Evolutionary conservation across 2,888 invertebrate species (phyloP), one percentile per base, ranked within the genome.

Genomic region (Drosophila hamatofila): DNA sequence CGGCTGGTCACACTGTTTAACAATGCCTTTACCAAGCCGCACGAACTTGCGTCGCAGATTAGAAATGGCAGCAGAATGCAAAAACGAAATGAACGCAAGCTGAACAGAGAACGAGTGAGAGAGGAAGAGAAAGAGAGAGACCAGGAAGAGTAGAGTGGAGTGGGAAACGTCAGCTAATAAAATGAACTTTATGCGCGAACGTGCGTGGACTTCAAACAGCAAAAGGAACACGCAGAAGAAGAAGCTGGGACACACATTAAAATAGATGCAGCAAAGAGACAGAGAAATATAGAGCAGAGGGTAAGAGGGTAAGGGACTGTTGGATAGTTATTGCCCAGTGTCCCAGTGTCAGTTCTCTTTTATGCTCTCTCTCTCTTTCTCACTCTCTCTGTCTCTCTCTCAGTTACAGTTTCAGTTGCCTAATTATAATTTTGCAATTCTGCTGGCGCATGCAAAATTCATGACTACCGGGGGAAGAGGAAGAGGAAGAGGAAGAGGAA

Each of bases 371-470:
- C 41, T 11, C 21, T 12, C 37, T n/a, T 1, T 11, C 21, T 2
- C 21, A 12, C 30, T 12, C 18, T 7, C 23, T 12, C 37, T n/a
- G 1, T 14, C 21, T 16, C 33, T 27, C 41, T n/a, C 21, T 62
- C 54, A 60, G 62, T 62, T 61, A 49, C 63, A 58, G 70, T 60
- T 72, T 62, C 75, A 75, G 70, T 71, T 87, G 82, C 72, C 89
- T 85, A 89, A 89, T 85, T 85, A 85, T 85, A 89, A 85, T 85
- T 85, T 85, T 85, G 85, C 88, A 80, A 80, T 88, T 85, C 75
- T 77, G 85, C 85, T 88, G 88, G 48, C 76, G 78, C 88, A 89
- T 89, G 88, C 89, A 85, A 89, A 86, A 86, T 89, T 86, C 88
- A 86, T 88, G 82, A 56, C 44, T 37, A 37, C 18, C 30, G 39